Percentiles rank a stretch among this genome's conserved stretches.
Conservation (phyloP, 2,888 invertebrate genomes). For the Diachrysia chrysitis region DNA sequence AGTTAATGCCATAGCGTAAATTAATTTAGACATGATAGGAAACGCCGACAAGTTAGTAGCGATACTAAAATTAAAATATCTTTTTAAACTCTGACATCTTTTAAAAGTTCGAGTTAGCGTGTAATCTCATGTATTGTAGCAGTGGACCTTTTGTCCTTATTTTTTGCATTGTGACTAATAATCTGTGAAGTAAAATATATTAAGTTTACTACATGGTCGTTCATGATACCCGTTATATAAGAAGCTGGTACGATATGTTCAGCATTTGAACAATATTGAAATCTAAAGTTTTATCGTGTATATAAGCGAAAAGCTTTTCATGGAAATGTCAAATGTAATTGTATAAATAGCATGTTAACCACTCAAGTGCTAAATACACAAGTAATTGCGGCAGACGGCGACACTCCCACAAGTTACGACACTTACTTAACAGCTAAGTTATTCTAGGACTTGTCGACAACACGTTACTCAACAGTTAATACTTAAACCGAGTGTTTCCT, state of each 20-base stretch:
- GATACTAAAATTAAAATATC: too few relatives aligned
- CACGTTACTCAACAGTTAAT: conserved; percentile 41
- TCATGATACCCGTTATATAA: conserved; percentile 23
- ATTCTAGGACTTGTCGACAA: conserved; percentile 28
- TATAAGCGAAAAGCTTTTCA: too few relatives aligned
- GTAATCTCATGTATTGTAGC: not conserved
- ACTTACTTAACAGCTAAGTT: conserved; percentile 24
- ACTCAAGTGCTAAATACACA: not conserved
- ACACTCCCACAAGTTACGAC: conserved; percentile 31
- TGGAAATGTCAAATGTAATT: not conserved
- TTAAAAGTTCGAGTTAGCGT: too few relatives aligned
- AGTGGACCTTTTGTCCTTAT: conserved; percentile 5
- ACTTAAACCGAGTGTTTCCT: conserved; percentile 27
- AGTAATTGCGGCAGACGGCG: conserved; percentile 16
- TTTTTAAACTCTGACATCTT: too few relatives aligned
- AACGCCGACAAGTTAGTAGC: too few relatives aligned
- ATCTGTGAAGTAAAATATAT: conserved; percentile 33
- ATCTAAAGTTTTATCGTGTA: too few relatives aligned
- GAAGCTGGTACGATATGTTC: not conserved
- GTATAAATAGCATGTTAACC: not conserved
- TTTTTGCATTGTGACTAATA: not conserved
- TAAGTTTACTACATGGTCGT: conserved; percentile 31
- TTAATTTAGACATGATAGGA: too few relatives aligned
- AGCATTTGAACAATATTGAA: too few relatives aligned
- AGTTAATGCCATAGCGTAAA: too few relatives aligned